Evolutionary conservation across 1,140 invertebrate species (phyloP).

Genomic region (Diabrotica virgifera): DNA sequence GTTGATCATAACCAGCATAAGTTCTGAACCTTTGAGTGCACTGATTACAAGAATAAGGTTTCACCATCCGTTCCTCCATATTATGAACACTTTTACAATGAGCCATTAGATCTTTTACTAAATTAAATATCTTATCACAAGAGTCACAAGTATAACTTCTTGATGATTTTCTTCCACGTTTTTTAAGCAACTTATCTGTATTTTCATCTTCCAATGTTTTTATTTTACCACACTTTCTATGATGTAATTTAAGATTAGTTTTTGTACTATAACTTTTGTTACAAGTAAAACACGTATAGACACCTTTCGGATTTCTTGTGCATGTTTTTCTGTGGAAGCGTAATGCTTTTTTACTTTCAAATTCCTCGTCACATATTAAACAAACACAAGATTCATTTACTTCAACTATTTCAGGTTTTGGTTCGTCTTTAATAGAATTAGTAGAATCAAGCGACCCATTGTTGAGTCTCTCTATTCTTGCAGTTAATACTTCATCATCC

Average conservation of each 20-base stretch:
- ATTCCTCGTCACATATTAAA: conserved; percentile 6
- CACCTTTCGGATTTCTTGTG: conserved; percentile 5
- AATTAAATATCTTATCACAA: conserved; percentile 25
- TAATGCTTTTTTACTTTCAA: conserved; percentile 17
- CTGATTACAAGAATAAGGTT: conserved; percentile 32
- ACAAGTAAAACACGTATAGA: conserved; percentile 1
- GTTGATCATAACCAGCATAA: conserved; percentile 31
- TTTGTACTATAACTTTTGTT: conserved; percentile 12
- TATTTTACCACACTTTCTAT: conserved; percentile 11
- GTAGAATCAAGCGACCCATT: background rate
- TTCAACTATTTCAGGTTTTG: background rate
- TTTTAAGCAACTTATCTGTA: background rate
- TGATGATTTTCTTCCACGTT: background rate
- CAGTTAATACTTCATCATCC: background rate
- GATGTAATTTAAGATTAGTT: conserved; percentile 16
- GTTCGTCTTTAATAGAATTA: background rate
- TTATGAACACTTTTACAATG: conserved; percentile 32
- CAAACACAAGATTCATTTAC: background rate
- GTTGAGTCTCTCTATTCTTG: background rate
- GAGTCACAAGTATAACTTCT: conserved; percentile 28
- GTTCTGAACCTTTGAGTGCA: conserved; percentile 31
- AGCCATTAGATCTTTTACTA: conserved; percentile 30
- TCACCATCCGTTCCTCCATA: conserved; percentile 28
- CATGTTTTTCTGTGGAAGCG: conserved; percentile 11
- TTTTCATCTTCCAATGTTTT: background rate